A percentile compares a stretch with the other conserved stretches of the same genome.
phyloP scores from a whole-genome alignment of 2,888 invertebrate genomes.

The Tholera decimalis region DNA sequence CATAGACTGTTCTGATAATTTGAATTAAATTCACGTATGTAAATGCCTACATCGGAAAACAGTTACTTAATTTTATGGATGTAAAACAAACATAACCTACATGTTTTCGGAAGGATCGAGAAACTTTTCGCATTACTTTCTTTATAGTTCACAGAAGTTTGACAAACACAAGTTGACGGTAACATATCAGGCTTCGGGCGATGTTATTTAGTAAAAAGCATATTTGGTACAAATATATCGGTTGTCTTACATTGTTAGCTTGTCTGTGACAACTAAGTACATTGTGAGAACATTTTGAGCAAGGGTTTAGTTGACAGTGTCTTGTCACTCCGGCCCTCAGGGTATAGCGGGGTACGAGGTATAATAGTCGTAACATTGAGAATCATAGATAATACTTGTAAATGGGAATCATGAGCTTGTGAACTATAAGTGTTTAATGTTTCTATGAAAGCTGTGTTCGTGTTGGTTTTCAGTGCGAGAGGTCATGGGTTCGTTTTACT shows the following conservation, averaged over 20 bases:
- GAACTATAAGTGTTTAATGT: constrained; percentile 54
- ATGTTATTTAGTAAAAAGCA: constrained; percentile 58
- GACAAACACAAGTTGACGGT: constrained; percentile 61
- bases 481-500: constrained; percentile 10
- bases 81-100: constrained; percentile 56
- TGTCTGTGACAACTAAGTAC: constrained; percentile 64
- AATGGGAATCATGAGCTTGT: constrained; percentile 63
- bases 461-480: constrained; percentile 24
- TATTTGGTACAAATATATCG: constrained; percentile 56
- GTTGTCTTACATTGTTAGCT: constrained; percentile 77
- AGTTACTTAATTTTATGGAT: constrained; percentile 30
- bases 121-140: constrained; percentile 61
- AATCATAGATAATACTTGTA: constrained; percentile 66
- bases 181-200: constrained; percentile 53
- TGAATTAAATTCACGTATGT: constrained; percentile 8
- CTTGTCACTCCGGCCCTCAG: constrained; percentile 76
- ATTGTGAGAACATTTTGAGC: constrained; percentile 57
- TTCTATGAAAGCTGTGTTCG: constrained; percentile 45
- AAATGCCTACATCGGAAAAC: constrained; percentile 43
- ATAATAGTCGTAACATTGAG: constrained; percentile 65
- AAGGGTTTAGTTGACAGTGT: constrained; percentile 77
- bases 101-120: constrained; percentile 54
- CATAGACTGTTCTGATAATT: neutral
- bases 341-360: constrained; percentile 76
- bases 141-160: constrained; percentile 61